A percentile compares a stretch with the other conserved stretches of the same genome.
Conservation (phyloP, 2,888 invertebrate species). For the Eupeodes luniger region DNA sequence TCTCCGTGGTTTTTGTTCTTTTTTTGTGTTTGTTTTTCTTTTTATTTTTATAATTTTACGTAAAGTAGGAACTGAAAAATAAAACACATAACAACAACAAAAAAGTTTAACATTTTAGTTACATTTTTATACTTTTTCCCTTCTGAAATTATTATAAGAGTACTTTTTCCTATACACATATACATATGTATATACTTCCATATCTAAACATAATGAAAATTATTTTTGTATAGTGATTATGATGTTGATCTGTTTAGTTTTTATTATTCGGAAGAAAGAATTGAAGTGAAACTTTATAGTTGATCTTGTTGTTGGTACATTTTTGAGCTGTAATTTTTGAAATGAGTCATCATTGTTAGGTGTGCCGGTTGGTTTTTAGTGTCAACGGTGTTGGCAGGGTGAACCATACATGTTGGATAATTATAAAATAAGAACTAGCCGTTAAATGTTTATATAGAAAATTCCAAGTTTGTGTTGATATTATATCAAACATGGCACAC, state of each 20-base stretch:
- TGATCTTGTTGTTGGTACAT: constrained; percentile 5
- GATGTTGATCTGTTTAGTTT: neutral
- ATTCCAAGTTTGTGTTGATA: no score
- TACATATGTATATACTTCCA: neutral
- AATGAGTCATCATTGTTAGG: no score
- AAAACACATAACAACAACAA: neutral
- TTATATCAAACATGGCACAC: no score
- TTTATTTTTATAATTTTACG: constrained; percentile 17
- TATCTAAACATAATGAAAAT: neutral
- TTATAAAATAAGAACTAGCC: no score
- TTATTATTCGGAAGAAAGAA: constrained; percentile 1
- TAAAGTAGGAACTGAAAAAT: neutral
- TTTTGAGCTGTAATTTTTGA: no score
- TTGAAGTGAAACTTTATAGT: neutral
- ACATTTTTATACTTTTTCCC: neutral
- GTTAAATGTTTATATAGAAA: no score
- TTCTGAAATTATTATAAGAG: neutral
- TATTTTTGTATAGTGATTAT: neutral
- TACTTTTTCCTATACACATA: neutral
- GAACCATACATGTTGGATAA: no score
- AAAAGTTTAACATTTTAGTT: neutral
- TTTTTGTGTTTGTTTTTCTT: neutral
- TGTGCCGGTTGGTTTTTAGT: no score
- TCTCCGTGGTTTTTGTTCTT: constrained; percentile 21
- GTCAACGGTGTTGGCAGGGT: no score